Conservation (phyloP, 2,888 invertebrate genomes). For the Caenorhabditis virilis region DNA sequence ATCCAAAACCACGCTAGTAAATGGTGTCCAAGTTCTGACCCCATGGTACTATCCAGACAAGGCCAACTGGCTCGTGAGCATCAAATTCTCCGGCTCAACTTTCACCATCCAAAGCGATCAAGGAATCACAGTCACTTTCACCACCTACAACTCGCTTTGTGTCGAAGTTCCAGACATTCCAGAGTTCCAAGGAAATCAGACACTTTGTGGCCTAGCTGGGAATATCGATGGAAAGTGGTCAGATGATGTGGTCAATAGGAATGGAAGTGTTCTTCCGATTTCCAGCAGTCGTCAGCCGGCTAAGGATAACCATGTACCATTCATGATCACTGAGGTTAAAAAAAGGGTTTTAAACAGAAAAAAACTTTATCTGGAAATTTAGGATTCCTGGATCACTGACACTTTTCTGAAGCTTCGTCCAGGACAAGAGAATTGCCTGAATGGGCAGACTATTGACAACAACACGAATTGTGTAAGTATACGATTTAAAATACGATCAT, state of each 20-base stretch:
- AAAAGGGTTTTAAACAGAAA: too few species aligned
- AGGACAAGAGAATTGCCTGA: constrained; percentile 39
- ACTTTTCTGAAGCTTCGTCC: constrained; percentile 40
- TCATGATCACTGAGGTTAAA: too few species aligned
- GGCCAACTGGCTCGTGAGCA: constrained; percentile 17
- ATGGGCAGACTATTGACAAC: constrained; percentile 42
- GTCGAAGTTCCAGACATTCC: constrained; percentile 51
- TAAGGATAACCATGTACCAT: too few species aligned
- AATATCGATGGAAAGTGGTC: constrained; percentile 52
- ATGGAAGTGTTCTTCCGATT: constrained; percentile 34
- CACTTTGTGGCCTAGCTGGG: constrained; percentile 59
- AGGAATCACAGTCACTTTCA: constrained; percentile 40
- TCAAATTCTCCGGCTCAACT: constrained; percentile 30
- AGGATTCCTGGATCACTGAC: constrained; percentile 50
- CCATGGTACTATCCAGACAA: constrained; percentile 57
- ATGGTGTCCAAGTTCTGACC: constrained; percentile 42
- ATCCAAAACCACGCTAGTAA: constrained; percentile 41
- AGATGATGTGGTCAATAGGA: constrained; percentile 47
- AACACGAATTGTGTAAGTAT: constrained; percentile 47
- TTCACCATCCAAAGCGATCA: constrained; percentile 43
- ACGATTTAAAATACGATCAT: too few species aligned
- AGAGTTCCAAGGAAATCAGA: constrained; percentile 41
- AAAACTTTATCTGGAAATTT: too few species aligned
- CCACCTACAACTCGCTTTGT: constrained; percentile 34
- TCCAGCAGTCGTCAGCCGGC: constrained; percentile 23